A percentile compares a stretch with the other conserved stretches of the same genome.
Conservation (phyloP, 2,888 invertebrate genomes). For the Coenonympha arcania region DNA sequence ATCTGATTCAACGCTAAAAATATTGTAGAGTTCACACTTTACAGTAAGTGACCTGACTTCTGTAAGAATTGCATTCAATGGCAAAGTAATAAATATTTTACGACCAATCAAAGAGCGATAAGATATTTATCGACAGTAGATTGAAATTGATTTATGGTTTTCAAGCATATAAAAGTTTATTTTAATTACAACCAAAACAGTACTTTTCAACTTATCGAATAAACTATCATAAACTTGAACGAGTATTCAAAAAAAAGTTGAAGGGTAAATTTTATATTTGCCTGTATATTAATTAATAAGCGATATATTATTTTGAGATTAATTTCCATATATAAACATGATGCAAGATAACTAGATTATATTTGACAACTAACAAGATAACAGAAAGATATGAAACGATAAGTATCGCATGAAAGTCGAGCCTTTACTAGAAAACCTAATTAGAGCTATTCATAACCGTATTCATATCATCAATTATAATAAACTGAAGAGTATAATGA, state of each 20-base stretch:
- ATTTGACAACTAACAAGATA: conserved; percentile 23
- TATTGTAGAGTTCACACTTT: too few species aligned
- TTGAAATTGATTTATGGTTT: background rate
- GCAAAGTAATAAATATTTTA: conserved; percentile 22
- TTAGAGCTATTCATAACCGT: background rate
- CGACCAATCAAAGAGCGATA: conserved; percentile 12
- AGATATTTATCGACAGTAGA: conserved; percentile 1
- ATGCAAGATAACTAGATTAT: conserved; percentile 36
- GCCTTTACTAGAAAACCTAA: background rate
- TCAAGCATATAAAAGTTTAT: background rate
- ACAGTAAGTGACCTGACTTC: background rate
- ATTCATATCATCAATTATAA: conserved; percentile 30
- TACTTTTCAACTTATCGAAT: too few species aligned
- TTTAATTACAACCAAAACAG: too few species aligned
- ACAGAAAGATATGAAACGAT: conserved; percentile 42
- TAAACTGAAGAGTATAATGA: conserved; percentile 32
- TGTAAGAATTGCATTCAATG: conserved; percentile 18
- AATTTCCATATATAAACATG: conserved; percentile 18
- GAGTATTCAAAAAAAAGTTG: too few species aligned
- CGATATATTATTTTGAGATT: background rate
- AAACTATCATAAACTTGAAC: background rate
- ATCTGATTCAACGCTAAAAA: too few species aligned
- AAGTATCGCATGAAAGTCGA: conserved; percentile 20
- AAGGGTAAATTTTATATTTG: too few species aligned
- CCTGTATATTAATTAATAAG: too few species aligned